A percentile compares a stretch with the other conserved stretches of the same genome.
Evolutionary conservation across 2,113 vertebrate species (phyloP).

Genomic region (Myocastor coypus): DNA sequence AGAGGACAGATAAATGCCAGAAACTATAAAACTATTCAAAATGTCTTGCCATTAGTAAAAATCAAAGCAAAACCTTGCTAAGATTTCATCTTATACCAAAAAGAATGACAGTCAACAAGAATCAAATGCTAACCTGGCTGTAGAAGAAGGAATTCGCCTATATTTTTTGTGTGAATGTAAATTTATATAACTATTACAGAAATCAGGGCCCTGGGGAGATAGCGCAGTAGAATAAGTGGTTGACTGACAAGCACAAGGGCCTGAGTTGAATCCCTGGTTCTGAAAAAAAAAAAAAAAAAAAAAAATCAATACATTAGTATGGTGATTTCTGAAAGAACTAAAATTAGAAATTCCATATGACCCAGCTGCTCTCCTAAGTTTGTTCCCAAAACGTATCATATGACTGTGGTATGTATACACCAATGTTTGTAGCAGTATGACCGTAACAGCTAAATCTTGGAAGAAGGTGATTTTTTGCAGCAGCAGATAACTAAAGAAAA

Average conservation of each 20-base stretch:
- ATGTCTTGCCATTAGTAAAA: not conserved
- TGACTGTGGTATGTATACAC: not conserved
- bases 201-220: no score
- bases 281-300: no score
- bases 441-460: not conserved
- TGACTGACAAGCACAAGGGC: no score
- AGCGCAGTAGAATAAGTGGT: no score
- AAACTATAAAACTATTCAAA: not conserved
- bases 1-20: not conserved
- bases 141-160: not conserved
- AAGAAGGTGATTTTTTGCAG: not conserved
- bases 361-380: not conserved
- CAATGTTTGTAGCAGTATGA: not conserved
- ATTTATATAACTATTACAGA: not conserved
- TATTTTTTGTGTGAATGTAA: not conserved
- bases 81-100: not conserved
- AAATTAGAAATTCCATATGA: not conserved
- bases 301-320: no score
- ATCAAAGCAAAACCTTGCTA: not conserved
- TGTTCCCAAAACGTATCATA: not conserved
- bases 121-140: not conserved
- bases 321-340: not conserved
- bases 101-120: not conserved
- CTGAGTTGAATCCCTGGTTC: no score
- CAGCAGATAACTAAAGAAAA: not conserved